Conservation (phyloP, 2,113 vertebrate species). For the Crocuta crocuta region DNA sequence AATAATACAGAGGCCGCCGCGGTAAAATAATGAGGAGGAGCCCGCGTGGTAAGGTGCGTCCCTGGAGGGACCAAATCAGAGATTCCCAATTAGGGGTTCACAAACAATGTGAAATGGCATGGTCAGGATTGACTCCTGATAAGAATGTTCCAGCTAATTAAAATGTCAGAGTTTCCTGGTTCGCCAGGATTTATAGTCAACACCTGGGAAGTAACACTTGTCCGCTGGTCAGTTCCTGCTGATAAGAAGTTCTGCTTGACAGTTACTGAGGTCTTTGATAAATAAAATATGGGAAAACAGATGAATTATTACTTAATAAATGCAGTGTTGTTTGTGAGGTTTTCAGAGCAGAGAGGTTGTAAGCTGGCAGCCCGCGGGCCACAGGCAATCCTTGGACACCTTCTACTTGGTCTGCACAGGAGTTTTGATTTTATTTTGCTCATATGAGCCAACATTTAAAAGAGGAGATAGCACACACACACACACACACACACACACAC, state of each 20-base stretch:
- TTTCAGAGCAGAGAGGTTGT: neutral
- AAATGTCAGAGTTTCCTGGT: conserved; percentile 60
- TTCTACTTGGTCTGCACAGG: neutral
- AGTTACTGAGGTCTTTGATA: conserved; percentile 74
- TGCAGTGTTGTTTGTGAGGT: neutral
- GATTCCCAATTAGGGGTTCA: conserved; percentile 60
- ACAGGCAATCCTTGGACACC: neutral
- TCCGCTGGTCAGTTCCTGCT: conserved; percentile 63
- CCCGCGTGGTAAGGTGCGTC: rapidly evolving
- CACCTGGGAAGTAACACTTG: conserved; percentile 65
- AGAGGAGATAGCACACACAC: neutral
- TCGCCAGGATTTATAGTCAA: neutral
- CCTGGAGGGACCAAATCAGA: neutral
- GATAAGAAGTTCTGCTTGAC: conserved; percentile 68
- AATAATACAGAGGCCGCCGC: neutral
- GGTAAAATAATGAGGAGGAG: neutral
- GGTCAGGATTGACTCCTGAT: conserved; percentile 17
- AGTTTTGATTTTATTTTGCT: neutral
- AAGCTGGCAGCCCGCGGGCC: neutral
- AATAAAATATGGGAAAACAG: conserved; percentile 75
- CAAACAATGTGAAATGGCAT: neutral
- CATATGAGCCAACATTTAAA: neutral
- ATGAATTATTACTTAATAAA: conserved; percentile 79
- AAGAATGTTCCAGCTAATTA: conserved; percentile 70
- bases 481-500: rapidly evolving